These are phyloP conservation scores for Myodes glareolus DNA, from an alignment of 2,113 vertebrate species.

Conservation along the genomic window DNA sequence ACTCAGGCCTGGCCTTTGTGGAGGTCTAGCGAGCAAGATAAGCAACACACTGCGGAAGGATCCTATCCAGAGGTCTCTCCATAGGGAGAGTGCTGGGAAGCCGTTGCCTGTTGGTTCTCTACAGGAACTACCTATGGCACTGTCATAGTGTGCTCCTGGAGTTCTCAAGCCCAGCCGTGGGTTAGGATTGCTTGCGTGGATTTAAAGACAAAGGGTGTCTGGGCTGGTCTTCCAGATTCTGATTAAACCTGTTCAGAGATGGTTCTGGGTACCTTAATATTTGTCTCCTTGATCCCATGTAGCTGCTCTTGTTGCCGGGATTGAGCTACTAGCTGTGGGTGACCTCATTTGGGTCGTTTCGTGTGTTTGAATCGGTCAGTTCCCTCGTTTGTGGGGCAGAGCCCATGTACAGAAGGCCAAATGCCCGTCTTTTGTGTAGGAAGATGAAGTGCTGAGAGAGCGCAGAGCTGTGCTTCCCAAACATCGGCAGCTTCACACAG, in stretches of 20 bases:
- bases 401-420: background rate
- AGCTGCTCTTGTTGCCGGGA: background rate
- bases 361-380: background rate
- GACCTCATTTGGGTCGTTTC: background rate
- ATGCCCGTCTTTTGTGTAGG: background rate
- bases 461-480: no score
- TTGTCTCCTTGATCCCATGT: background rate
- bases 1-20: background rate
- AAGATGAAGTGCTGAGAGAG: constrained; percentile 8
- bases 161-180: background rate
- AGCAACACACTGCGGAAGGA: background rate
- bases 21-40: no score
- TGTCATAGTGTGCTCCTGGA: background rate
- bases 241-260: background rate
- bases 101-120: background rate
- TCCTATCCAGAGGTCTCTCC: background rate
- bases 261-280: background rate
- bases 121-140: background rate
- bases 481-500: background rate
- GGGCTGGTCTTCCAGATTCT: background rate
- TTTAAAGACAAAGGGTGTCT: background rate
- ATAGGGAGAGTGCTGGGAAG: background rate
- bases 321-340: background rate
- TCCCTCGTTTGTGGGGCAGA: background rate
- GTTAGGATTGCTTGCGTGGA: background rate